Evolutionary conservation across 1,140 invertebrate genomes (phyloP).

Genomic region (Asobara japonica): DNA sequence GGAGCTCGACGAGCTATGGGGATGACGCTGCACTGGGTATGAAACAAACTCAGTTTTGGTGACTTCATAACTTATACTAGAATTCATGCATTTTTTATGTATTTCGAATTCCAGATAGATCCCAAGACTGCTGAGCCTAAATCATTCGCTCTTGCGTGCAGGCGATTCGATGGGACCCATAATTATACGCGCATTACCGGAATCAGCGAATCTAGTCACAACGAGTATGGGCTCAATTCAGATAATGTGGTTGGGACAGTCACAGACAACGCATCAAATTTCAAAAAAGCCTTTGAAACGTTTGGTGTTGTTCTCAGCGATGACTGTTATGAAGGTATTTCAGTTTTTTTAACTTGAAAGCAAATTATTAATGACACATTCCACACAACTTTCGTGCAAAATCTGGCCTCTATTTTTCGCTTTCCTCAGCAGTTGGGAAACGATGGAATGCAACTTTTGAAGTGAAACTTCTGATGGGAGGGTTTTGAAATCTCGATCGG

Average conservation of each 20-base stretch:
- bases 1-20: constrained; percentile 27
- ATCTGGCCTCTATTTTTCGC: too few species aligned
- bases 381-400: too few species aligned
- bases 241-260: constrained; percentile 39
- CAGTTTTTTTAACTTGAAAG: not conserved
- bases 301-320: constrained; percentile 24
- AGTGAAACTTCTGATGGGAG: too few species aligned
- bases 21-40: constrained; percentile 26
- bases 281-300: constrained; percentile 41
- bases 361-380: too few species aligned
- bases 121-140: constrained; percentile 11
- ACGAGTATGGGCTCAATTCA: constrained; percentile 30
- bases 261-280: constrained; percentile 42
- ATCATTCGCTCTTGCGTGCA: constrained; percentile 37
- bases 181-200: constrained; percentile 32
- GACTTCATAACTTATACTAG: not conserved
- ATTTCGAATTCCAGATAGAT: constrained; percentile 23
- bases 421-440: too few species aligned
- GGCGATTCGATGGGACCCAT: constrained; percentile 35
- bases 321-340: constrained; percentile 7
- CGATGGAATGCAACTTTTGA: too few species aligned
- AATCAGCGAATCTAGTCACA: constrained; percentile 29
- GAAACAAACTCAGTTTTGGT: not conserved
- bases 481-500: too few species aligned
- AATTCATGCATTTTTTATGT: not conserved